A percentile compares a stretch with the other conserved stretches of the same genome.
phyloP scores from a whole-genome alignment of 2,888 invertebrate species.

The Crocallis elinguaria region DNA sequence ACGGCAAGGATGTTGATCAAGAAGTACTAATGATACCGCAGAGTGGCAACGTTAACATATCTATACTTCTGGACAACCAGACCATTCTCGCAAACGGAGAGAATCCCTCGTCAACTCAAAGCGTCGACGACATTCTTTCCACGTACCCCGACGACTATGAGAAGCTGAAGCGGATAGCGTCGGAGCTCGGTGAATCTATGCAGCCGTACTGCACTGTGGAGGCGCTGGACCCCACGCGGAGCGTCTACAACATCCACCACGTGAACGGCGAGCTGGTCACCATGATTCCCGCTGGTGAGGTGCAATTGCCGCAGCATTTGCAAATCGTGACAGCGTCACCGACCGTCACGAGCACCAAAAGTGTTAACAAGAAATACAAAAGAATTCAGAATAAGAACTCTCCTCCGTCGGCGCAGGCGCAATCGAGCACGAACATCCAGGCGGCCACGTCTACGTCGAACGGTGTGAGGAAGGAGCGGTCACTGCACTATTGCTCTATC shows the following conservation, averaged over 20 bases:
- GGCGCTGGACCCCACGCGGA: slow-evolving; percentile 78
- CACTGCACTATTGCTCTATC: slow-evolving; percentile 96
- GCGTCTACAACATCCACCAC: slow-evolving; percentile 84
- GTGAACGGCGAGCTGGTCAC: slow-evolving; percentile 78
- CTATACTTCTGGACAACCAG: slow-evolving; percentile 79
- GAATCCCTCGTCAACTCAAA: slow-evolving; percentile 85
- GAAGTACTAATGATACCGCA: slow-evolving; percentile 75
- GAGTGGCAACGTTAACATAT: slow-evolving; percentile 75
- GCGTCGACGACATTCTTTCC: slow-evolving; percentile 88
- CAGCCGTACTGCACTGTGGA: slow-evolving; percentile 88
- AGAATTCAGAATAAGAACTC: slow-evolving; percentile 84
- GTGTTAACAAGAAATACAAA: slow-evolving; percentile 89
- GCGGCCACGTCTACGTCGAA: slow-evolving; percentile 87
- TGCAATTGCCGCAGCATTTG: slow-evolving; percentile 77
- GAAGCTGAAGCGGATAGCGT: slow-evolving; percentile 92
- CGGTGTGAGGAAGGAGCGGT: slow-evolving; percentile 92
- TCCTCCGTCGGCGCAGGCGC: slow-evolving; percentile 67
- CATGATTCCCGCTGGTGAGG: slow-evolving; percentile 77
- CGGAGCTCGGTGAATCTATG: slow-evolving; percentile 91
- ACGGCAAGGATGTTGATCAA: slow-evolving; percentile 66
- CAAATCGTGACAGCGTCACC: slow-evolving; percentile 86
- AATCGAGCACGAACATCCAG: slow-evolving; percentile 69
- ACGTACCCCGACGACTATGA: slow-evolving; percentile 92
- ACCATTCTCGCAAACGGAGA: slow-evolving; percentile 76
- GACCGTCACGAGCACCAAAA: slow-evolving; percentile 86